Evolutionary conservation across 2,113 vertebrate species (phyloP), one percentile per base, ranked within the genome.

Genomic region (Hassar affinis): DNA sequence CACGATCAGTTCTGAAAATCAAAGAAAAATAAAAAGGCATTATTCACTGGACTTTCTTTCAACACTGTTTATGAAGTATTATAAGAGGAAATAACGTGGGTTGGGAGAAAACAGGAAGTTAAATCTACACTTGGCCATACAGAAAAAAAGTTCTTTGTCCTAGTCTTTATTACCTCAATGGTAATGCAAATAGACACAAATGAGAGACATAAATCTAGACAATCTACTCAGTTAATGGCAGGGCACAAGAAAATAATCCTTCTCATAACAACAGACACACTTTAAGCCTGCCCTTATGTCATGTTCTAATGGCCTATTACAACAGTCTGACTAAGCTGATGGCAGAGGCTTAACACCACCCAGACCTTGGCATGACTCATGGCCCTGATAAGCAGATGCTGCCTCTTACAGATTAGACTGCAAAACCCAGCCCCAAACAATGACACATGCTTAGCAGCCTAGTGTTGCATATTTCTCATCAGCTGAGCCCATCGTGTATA

Each of bases 1-100:
- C 85, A 45, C 87, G 87, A 86, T 95, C 93, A 91, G 95, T 97
- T 91, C 93, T 94, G 87, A 74, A 90, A 79, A 85, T 1, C 14
- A 88, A 83, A 88, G 82, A 88, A 83, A 88, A 81, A 49, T 18
- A 10, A 52, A 62, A 14, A 52, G 69, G 18, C 14, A 56, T 68
- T 27, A 57, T 27, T 25, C 18, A 10, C 20, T 52, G 45, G 6
- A 75, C 14, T 54, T 22, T 22, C 30, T 30, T 30, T 75, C 8
- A 27, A 27, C 8, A 9, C n/a, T 54, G 15, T 12, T 85, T 42
- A 42, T 20, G 15, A 15, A 49, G 6, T 61, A 27, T 54, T 45
- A 22, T 33, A 57, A 45, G 11, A 57, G 10, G 51, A 30, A 68
- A 56, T 1, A 77, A 78, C 25, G 5, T 51, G 45, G 57, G 15